Base-by-base conservation (phyloP, 2,888 invertebrate species). In the Diplazon laetatorius region DNA sequence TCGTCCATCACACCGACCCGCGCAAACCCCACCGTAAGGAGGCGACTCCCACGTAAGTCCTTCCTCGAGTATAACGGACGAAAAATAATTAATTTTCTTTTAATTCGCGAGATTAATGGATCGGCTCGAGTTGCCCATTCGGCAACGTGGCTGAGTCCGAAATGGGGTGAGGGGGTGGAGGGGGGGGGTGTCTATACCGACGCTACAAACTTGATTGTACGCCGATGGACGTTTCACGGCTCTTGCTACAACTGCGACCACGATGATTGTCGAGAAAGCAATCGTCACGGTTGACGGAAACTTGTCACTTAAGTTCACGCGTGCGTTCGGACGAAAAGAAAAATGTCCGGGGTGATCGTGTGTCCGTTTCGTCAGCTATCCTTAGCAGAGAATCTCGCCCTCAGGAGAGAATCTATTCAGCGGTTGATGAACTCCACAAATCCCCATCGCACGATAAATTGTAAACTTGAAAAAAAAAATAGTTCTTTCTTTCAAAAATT, bases 11-110 rank as follows among this genome's bases (percentile, higher is more conserved):
- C 74, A 25, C 50, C 48, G 25, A 59, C 48, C 37, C 65, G 37
- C 39, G 50, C 66, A 46, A 59, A 72, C 65, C 42, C 72, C 74
- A 77, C 80, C 1, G 25, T 52, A 52, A 52, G 52, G 52, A 52
- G 6, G n/a, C 52, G 52, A 50, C 69, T 75, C 72, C 70, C 59
- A 37, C 52, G n/a, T 35, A 78, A 59, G 74, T 69, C 80, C 65
- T 84, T 85, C n/a, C 82, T 84, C 83, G 69, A 83, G 85, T 83
- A 57, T 35, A 66, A 70, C 74, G 82, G 81, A 85, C 82, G 83
- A 84, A 83, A 85, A 79, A 82, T 87, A 89, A 89, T 89, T 89
- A 89, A 89, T 89, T 89, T 88, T 86, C 87, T 87, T 89, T 88
- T 88, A 87, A 89, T 88, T 87, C 84, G 75, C 77, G 76, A 84